phyloP scores from a whole-genome alignment of 2,113 vertebrate species.

The Parus major region DNA sequence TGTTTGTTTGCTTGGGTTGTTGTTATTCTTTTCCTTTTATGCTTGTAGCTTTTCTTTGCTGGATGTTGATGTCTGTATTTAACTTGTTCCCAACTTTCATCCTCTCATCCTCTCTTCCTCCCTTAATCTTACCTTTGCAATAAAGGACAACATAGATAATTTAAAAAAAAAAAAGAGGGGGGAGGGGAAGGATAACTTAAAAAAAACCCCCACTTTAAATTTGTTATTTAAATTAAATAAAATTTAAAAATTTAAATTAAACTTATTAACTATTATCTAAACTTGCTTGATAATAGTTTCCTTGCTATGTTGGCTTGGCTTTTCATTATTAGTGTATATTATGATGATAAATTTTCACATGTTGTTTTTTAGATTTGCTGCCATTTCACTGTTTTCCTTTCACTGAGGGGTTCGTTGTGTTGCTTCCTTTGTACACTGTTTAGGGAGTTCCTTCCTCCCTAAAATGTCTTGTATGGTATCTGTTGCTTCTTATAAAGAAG shows the following conservation, averaged over 20 bases:
- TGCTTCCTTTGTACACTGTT: background rate
- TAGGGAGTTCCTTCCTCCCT: background rate
- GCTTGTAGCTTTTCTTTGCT: background rate
- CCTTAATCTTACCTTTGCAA: background rate
- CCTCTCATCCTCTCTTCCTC: background rate
- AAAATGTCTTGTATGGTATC: background rate
- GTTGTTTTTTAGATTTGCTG: background rate
- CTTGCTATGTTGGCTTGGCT: background rate
- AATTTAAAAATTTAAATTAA: no score
- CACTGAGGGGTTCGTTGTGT: background rate
- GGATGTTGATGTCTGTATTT: background rate
- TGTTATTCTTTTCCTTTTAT: background rate
- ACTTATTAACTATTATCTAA: background rate
- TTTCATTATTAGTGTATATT: background rate
- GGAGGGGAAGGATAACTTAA: background rate
- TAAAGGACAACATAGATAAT: background rate
- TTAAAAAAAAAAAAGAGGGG: no score
- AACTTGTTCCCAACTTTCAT: background rate
- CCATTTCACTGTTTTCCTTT: background rate
- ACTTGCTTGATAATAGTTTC: background rate
- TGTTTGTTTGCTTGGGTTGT: background rate
- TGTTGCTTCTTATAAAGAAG: background rate
- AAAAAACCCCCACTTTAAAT: background rate
- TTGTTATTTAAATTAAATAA: background rate
- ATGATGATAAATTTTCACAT: background rate